phyloP scores from a whole-genome alignment of 1,140 invertebrate species.

The Tetramorium simillimum region DNA sequence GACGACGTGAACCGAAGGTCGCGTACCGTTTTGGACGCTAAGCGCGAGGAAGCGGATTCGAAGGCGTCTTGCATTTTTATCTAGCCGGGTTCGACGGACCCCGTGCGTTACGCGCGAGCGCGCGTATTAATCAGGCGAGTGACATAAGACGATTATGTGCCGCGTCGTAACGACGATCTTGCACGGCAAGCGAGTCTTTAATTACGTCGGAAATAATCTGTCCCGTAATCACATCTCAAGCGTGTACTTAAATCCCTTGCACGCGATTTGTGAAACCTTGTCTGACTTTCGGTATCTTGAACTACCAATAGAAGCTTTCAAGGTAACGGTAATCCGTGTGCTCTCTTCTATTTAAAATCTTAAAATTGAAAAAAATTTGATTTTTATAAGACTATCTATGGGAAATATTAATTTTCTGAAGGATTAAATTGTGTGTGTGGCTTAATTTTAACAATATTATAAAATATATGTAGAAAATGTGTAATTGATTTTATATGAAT shows the following conservation, averaged over 20 bases:
- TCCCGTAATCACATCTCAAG: not conserved
- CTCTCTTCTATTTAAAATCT: slow-evolving; percentile 5
- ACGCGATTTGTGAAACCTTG: not conserved
- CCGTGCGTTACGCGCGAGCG: slow-evolving; percentile 10
- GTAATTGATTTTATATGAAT: not conserved
- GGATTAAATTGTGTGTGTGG: not conserved
- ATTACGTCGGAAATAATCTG: not conserved
- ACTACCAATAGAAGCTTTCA: not conserved
- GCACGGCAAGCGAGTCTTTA: not conserved
- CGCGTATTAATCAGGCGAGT: slow-evolving; percentile 37
- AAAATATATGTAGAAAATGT: not conserved
- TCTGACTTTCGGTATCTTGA: not conserved
- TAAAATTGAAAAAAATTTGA: not conserved
- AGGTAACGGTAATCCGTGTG: not conserved
- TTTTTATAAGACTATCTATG: not conserved
- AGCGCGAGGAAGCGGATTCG: slow-evolving; percentile 17
- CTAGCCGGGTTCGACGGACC: slow-evolving; percentile 17
- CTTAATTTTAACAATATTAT: not conserved
- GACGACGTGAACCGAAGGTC: slow-evolving; percentile 27
- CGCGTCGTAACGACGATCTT: not conserved
- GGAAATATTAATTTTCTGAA: not conserved
- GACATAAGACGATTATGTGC: slow-evolving; percentile 35
- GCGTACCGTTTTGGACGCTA: slow-evolving; percentile 8
- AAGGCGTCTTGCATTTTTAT: not conserved
- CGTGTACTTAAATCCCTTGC: not conserved